These are phyloP conservation scores for Pteronura brasiliensis DNA, from an alignment of 2,113 vertebrate species.

Conservation along the genomic window DNA sequence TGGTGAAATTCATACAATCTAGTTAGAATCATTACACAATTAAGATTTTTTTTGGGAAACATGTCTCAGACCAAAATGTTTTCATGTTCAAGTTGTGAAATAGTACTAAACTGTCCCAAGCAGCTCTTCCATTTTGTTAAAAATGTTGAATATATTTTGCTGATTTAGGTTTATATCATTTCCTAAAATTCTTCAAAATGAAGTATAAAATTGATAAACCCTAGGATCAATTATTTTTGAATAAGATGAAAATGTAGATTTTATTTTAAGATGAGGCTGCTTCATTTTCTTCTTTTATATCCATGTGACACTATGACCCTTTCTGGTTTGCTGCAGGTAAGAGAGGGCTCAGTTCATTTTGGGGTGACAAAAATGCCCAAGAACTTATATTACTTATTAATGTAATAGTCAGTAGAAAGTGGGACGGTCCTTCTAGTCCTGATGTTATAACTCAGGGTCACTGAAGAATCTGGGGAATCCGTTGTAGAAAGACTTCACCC, in stretches of 20 bases:
- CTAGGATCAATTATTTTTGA: slow-evolving; percentile 20
- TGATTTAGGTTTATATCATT: slow-evolving; percentile 21
- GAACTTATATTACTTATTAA: background rate
- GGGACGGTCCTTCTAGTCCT: background rate
- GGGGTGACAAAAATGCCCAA: background rate
- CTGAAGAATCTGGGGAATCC: background rate
- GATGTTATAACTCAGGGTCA: background rate
- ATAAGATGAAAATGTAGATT: slow-evolving; percentile 16
- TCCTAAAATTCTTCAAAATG: slow-evolving; percentile 20
- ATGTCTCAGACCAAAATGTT: slow-evolving; percentile 29
- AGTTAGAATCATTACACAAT: slow-evolving; percentile 62
- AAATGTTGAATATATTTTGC: slow-evolving; percentile 18
- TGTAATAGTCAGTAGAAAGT: background rate
- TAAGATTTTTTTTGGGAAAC: slow-evolving; percentile 9
- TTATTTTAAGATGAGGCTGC: background rate
- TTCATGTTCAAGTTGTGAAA: slow-evolving; percentile 12
- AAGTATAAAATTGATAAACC: slow-evolving; percentile 36
- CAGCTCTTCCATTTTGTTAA: background rate
- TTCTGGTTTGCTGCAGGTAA: background rate
- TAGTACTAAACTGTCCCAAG: background rate
- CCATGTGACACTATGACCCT: background rate
- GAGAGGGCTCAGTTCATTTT: background rate
- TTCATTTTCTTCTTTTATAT: background rate
- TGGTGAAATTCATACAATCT: slow-evolving; percentile 60
- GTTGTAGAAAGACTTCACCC: background rate